Percentiles rank a stretch among this genome's conserved stretches.
Evolutionary conservation across 2,888 invertebrate species (phyloP).

Genomic region (Drosophila histrio): DNA sequence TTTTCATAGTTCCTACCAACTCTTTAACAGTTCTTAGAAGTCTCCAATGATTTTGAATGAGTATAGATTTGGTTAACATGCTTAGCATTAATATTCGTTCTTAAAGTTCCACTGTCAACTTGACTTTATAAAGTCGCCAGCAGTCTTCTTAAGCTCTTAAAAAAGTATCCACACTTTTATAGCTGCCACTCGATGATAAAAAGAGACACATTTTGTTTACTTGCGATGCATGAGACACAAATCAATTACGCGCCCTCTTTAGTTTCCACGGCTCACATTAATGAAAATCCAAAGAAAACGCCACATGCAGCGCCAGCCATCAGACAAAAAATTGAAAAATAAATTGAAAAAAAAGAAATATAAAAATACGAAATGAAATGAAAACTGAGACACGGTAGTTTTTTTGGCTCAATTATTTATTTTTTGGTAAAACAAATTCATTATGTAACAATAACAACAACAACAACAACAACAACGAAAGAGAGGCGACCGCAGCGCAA

Average conservation of each 20-base stretch:
- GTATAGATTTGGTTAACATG: background rate
- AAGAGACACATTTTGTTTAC: constrained; percentile 60
- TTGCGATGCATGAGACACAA: constrained; percentile 58
- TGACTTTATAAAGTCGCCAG: background rate
- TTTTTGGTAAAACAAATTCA: constrained; percentile 67
- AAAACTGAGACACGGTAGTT: constrained; percentile 54
- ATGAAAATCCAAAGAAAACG: constrained; percentile 66
- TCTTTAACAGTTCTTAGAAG: background rate
- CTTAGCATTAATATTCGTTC: too few species aligned
- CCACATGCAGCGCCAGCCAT: constrained; percentile 57
- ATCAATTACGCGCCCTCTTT: constrained; percentile 70
- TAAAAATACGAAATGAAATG: constrained; percentile 39
- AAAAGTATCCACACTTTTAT: background rate
- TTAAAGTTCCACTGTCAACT: too few species aligned
- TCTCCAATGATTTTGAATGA: background rate
- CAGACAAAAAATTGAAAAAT: constrained; percentile 9
- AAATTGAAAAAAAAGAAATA: constrained; percentile 7
- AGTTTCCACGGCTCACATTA: constrained; percentile 57
- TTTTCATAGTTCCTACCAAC: background rate
- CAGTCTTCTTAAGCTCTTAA: background rate
- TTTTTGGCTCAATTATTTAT: constrained; percentile 43
- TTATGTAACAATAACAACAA: constrained; percentile 52
- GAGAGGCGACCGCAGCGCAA: constrained; percentile 30
- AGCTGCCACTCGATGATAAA: constrained; percentile 1
- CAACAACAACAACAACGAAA: background rate